Percentiles rank a stretch among this genome's conserved stretches.
Conservation (phyloP, 2,797 vertebrate genomes). For the Xerus rutilus region DNA sequence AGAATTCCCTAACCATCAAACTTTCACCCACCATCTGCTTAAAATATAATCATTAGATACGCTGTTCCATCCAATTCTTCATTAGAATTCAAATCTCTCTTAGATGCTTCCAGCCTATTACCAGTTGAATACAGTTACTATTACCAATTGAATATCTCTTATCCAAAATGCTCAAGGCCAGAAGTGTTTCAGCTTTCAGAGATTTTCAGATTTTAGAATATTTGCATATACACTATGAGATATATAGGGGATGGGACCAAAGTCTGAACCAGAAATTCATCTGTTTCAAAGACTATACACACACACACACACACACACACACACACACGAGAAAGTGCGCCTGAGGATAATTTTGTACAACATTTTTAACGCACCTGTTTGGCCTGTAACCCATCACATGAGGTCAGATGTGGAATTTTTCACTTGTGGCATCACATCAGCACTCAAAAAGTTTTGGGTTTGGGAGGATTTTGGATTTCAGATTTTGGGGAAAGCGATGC, state of each 20-base stretch:
- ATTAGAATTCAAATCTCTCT: background rate
- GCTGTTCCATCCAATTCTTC: background rate
- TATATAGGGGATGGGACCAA: background rate
- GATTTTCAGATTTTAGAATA: background rate
- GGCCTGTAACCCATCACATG: background rate
- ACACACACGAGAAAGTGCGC: no score
- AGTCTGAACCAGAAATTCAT: background rate
- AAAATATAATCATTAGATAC: slow-evolving; percentile 5
- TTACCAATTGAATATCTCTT: background rate
- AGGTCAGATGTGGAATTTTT: background rate
- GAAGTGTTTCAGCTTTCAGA: background rate
- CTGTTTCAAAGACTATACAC: background rate
- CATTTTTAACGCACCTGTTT: background rate
- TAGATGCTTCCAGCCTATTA: background rate
- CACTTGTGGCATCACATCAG: background rate
- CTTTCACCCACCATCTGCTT: background rate
- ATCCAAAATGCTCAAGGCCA: background rate
- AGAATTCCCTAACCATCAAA: background rate
- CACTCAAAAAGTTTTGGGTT: background rate
- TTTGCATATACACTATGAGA: background rate
- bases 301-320: no score
- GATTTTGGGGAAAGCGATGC: background rate
- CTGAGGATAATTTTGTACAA: background rate
- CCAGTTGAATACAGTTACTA: background rate
- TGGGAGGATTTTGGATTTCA: background rate